These are phyloP conservation scores for Vanessa atalanta DNA, from an alignment of 1,140 invertebrate species.

Conservation along the genomic window DNA sequence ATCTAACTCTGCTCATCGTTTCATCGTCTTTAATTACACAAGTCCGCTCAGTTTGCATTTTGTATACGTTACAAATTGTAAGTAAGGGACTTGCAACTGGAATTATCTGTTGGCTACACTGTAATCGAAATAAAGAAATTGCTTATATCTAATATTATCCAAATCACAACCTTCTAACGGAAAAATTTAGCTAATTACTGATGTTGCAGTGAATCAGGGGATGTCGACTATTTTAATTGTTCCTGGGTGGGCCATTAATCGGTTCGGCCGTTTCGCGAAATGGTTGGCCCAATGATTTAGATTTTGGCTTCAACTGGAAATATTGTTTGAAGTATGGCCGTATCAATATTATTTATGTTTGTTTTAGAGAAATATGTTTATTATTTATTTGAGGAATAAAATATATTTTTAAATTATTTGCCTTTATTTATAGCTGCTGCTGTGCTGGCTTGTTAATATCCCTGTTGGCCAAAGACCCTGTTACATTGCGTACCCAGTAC, in stretches of 20 bases:
- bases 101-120: no score
- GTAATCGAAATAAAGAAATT: no score
- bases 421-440: no score
- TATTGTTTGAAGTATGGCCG: neutral
- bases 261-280: slow-evolving; percentile 10
- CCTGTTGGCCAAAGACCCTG: no score
- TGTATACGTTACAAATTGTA: neutral
- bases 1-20: no score
- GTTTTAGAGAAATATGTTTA: neutral
- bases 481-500: no score
- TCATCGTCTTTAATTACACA: no score
- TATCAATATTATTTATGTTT: neutral
- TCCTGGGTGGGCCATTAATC: slow-evolving; percentile 34
- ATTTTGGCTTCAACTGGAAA: slow-evolving; percentile 5
- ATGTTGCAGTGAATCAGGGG: slow-evolving; percentile 35
- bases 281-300: slow-evolving; percentile 5
- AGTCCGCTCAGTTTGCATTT: no score
- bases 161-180: neutral
- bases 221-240: slow-evolving; percentile 36
- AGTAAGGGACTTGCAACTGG: no score
- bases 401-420: no score
- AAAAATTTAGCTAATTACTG: slow-evolving; percentile 28
- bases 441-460: no score
- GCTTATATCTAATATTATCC: no score
- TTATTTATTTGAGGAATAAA: neutral